Conservation (phyloP, 2,113 vertebrate genomes). For the Chinchilla lanigera region DNA sequence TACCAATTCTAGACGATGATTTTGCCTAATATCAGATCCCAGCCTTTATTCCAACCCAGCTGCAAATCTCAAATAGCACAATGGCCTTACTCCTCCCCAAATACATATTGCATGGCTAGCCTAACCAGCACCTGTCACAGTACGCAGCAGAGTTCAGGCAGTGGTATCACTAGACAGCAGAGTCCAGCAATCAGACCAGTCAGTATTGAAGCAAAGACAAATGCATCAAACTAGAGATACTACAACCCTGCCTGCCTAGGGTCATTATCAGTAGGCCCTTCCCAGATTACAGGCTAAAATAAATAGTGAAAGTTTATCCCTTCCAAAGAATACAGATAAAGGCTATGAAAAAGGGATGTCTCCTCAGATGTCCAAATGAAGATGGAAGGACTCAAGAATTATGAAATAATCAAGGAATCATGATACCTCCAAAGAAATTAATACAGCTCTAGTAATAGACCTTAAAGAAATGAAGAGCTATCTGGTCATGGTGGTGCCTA, state of each 20-base stretch:
- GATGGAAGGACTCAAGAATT: not conserved
- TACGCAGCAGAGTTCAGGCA: not conserved
- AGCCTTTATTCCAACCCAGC: not conserved
- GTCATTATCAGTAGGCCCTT: not conserved
- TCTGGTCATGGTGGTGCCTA: no score
- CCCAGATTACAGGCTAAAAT: not conserved
- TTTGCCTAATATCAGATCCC: not conserved
- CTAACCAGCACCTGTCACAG: not conserved
- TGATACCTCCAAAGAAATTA: not conserved
- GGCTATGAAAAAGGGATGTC: not conserved
- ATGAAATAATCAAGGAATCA: not conserved
- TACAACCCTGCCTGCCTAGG: not conserved
- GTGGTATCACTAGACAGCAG: not conserved
- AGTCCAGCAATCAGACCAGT: not conserved
- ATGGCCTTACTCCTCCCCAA: not conserved
- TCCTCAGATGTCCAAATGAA: not conserved
- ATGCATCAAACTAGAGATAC: not conserved
- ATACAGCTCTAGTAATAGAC: not conserved
- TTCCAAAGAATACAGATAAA: not conserved
- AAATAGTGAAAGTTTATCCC: not conserved
- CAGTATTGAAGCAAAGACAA: not conserved
- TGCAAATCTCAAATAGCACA: not conserved
- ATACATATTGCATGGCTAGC: not conserved
- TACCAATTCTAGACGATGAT: not conserved
- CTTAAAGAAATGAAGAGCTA: not conserved